Evolutionary conservation across 2,113 vertebrate species (phyloP), one percentile per base, ranked within the genome.

Genomic region (Corapipo altera): DNA sequence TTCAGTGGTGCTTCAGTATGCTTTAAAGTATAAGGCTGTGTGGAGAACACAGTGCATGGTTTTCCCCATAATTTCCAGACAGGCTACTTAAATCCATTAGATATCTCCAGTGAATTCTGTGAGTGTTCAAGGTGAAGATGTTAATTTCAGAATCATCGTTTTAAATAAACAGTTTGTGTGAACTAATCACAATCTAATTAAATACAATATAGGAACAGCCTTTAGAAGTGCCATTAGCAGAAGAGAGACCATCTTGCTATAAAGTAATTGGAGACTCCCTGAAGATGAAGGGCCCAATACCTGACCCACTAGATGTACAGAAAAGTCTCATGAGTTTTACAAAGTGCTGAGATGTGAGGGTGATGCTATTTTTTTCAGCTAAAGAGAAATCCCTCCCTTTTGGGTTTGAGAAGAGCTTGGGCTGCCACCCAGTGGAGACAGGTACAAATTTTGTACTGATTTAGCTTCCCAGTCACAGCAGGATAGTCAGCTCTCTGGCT

Each of bases 401-500:
- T 0, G 1, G 10, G 13, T 37, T 37, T 90, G 46, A 59, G 51
- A 57, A 92, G 58, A 78, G 69, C 69, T 91, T 81, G 85, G 52
- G 76, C 93, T 97, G 96, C 96, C 96, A 96, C 95, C 96, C 95
- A 93, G 95, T 93, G 96, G 96, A 91, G 8, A 15, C 5, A 61
- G 57, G 9, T 48, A 18, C 19, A 17, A 52, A 10, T 67, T 62
- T 27, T 39, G 35, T 27, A 39, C 7, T 7, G 4, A 7, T 48
- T 66, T 17, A 26, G 3, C 32, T 44, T 74, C 8, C 0, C 16
- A 6, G 11, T 5, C 27, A 2, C 19, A 8, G 28, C 1, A 8
- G 61, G 46, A 80, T 6, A 51, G 6, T 12, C 1, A 1, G 2
- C 5, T 52, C 23, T 41, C 5, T 2, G 21, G 7, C 4, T 49